A percentile compares a stretch with the other conserved stretches of the same genome.
Conservation (phyloP, 2,888 invertebrate genomes). For the Papilio protenor region DNA sequence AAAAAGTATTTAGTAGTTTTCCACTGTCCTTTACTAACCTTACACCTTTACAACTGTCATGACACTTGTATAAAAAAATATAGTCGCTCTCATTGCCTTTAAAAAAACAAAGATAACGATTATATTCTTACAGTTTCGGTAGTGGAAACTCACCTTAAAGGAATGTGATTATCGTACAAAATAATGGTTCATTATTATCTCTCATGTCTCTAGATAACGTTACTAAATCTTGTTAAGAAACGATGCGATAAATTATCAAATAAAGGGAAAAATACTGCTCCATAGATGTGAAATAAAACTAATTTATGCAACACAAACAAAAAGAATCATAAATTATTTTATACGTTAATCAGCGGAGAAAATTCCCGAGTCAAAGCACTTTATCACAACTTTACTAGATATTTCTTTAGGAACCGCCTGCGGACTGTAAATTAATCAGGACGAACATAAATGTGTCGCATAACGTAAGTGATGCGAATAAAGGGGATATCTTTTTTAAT, state of each 20-base stretch:
- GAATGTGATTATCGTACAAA: neutral
- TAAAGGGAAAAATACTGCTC: neutral
- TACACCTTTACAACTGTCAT: too few relatives aligned
- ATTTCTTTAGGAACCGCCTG: slow-evolving; percentile 42
- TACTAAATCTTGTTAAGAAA: neutral
- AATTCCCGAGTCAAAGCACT: slow-evolving; percentile 61
- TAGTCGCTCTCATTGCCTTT: neutral
- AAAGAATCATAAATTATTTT: slow-evolving; percentile 56
- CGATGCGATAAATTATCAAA: neutral
- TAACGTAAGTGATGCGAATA: slow-evolving; percentile 14
- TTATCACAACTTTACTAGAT: slow-evolving; percentile 64
- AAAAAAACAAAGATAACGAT: neutral
- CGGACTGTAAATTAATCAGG: slow-evolving; percentile 42
- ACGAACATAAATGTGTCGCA: slow-evolving; percentile 38
- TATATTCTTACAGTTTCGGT: neutral
- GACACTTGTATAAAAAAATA: neutral
- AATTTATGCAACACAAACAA: slow-evolving; percentile 32
- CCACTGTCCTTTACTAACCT: too few relatives aligned
- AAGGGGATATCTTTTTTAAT: neutral
- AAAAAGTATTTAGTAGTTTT: too few relatives aligned
- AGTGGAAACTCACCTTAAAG: neutral
- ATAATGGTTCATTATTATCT: neutral
- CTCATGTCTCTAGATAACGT: neutral
- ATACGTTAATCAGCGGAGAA: slow-evolving; percentile 67
- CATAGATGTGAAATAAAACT: slow-evolving; percentile 15